phyloP scores from a whole-genome alignment of 2,888 invertebrate species.

The Acheta domesticus region DNA sequence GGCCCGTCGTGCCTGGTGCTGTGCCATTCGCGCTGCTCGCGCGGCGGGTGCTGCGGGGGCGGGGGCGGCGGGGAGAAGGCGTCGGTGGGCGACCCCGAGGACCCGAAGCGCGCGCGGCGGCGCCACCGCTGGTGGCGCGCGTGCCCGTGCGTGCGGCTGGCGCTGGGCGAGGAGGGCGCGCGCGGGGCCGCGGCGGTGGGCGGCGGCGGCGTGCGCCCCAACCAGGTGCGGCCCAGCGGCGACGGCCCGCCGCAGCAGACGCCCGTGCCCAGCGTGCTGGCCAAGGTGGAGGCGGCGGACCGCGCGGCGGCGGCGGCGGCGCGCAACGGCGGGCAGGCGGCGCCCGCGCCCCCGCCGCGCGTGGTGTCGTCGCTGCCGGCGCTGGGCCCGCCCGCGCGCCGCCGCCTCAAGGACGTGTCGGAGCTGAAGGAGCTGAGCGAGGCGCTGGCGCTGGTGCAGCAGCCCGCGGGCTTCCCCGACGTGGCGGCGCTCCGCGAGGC shows the following conservation, averaged over 20 bases:
- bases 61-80: not conserved
- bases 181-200: not conserved
- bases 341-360: slow-evolving; percentile 31
- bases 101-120: not conserved
- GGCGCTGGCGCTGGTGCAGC: slow-evolving; percentile 48
- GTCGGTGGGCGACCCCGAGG: not conserved
- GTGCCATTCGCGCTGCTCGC: not conserved
- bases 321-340: slow-evolving; percentile 36
- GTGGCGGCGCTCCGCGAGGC: slow-evolving; percentile 23
- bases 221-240: slow-evolving; percentile 20
- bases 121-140: slow-evolving; percentile 12
- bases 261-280: slow-evolving; percentile 37
- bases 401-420: slow-evolving; percentile 51
- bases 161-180: not conserved
- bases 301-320: slow-evolving; percentile 37
- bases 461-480: slow-evolving; percentile 27
- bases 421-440: slow-evolving; percentile 56
- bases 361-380: slow-evolving; percentile 45
- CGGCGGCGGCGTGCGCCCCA: slow-evolving; percentile 24
- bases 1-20: not conserved
- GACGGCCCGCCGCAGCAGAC: slow-evolving; percentile 12
- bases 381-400: slow-evolving; percentile 51
- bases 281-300: slow-evolving; percentile 49
- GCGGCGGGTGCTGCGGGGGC: not conserved
- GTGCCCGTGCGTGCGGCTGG: not conserved